These are phyloP conservation scores for Nomada ruficornis DNA, from an alignment of 2,888 invertebrate species.

Conservation along the genomic window DNA sequence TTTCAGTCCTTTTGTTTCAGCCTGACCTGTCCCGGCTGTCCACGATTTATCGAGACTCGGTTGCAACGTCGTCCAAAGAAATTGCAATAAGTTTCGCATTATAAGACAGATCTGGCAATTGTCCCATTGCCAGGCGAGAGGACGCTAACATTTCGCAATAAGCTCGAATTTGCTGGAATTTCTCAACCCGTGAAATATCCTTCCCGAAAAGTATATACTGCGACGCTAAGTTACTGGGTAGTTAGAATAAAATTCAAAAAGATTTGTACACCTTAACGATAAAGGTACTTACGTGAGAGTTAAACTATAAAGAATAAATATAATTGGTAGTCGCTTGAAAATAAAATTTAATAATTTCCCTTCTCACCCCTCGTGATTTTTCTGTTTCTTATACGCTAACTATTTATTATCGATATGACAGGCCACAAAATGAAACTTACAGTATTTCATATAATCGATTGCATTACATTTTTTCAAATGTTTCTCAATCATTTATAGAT, in stretches of 20 bases:
- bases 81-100: slow-evolving; percentile 69
- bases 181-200: neutral
- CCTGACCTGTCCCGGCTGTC: slow-evolving; percentile 49
- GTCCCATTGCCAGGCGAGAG: slow-evolving; percentile 54
- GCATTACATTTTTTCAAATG: neutral
- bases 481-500: too few relatives aligned
- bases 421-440: neutral
- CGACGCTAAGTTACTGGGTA: neutral
- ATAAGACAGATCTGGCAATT: slow-evolving; percentile 60
- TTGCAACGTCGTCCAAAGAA: slow-evolving; percentile 55
- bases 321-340: slow-evolving; percentile 8
- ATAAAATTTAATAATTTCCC: too few relatives aligned
- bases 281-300: neutral
- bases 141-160: slow-evolving; percentile 33
- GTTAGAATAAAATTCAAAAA: neutral
- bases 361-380: neutral
- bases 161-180: slow-evolving; percentile 5
- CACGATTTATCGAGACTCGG: slow-evolving; percentile 62
- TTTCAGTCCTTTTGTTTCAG: slow-evolving; percentile 48
- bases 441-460: neutral
- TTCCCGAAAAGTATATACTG: neutral
- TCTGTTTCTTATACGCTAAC: neutral
- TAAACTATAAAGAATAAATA: neutral
- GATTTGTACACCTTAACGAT: neutral
- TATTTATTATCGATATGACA: slow-evolving; percentile 1